Evolutionary conservation across 1,140 invertebrate species (phyloP).

Genomic region (Pentalonia nigronervosa): DNA sequence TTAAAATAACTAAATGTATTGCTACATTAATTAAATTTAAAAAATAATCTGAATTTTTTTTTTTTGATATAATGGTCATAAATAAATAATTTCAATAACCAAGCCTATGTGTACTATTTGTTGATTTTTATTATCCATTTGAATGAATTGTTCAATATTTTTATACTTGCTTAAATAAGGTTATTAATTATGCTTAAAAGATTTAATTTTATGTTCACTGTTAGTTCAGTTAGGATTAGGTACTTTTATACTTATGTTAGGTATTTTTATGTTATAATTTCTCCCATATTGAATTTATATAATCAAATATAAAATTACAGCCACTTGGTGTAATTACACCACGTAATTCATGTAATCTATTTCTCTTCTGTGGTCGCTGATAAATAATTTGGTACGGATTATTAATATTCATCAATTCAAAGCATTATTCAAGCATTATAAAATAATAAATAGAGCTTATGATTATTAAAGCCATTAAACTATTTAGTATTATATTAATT

Average conservation of each 20-base stretch:
- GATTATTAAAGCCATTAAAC: background rate
- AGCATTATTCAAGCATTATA: background rate
- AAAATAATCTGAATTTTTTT: background rate
- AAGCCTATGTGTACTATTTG: background rate
- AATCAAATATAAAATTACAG: background rate
- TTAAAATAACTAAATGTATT: background rate
- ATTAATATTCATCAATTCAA: background rate
- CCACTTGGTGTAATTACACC: background rate
- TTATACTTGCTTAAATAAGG: background rate
- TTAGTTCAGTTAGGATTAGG: background rate
- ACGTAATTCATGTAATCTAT: background rate
- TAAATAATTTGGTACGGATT: background rate
- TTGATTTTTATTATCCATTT: background rate
- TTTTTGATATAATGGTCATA: too few relatives aligned
- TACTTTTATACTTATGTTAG: background rate
- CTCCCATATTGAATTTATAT: background rate
- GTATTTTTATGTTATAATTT: background rate
- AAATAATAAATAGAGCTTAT: background rate
- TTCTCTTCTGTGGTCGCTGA: background rate
- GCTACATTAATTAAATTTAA: background rate
- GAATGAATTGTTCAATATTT: too few relatives aligned
- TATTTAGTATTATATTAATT: background rate
- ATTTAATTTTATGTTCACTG: background rate
- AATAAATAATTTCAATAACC: background rate
- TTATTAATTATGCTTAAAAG: too few relatives aligned